phyloP scores from a whole-genome alignment of 2,113 vertebrate species.

The Axis porcinus region DNA sequence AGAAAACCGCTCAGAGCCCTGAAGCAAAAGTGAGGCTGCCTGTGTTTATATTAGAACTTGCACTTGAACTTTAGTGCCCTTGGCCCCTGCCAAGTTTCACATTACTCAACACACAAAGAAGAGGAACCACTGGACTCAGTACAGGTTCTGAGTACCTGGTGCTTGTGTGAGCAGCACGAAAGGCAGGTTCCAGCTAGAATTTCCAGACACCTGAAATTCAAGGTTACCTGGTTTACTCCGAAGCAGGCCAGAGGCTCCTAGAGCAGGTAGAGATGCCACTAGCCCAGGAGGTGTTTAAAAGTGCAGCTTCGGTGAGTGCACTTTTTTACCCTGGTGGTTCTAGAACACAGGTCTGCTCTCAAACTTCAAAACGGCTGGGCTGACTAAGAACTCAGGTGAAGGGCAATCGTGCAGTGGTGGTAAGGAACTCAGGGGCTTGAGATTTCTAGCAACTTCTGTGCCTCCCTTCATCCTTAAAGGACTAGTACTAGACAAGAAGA shows the following conservation, averaged over 20 bases:
- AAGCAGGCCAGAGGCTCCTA: background rate
- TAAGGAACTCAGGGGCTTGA: background rate
- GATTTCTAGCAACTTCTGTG: background rate
- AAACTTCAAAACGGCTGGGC: background rate
- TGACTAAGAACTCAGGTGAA: background rate
- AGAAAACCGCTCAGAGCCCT: background rate
- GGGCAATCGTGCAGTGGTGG: fast-evolving
- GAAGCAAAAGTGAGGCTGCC: background rate
- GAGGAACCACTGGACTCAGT: background rate
- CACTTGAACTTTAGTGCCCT: constrained; percentile 27
- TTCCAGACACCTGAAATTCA: constrained; percentile 22
- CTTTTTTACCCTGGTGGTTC: background rate
- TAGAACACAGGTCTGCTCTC: background rate
- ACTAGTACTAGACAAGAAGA: background rate
- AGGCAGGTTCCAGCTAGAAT: constrained; percentile 21
- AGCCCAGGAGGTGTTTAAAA: background rate
- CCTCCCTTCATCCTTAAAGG: background rate
- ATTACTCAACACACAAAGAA: constrained; percentile 28
- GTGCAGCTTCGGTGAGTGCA: background rate
- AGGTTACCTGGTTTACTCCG: background rate
- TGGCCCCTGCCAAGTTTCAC: constrained; percentile 16
- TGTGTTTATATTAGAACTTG: background rate
- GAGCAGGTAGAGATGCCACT: background rate
- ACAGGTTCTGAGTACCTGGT: background rate
- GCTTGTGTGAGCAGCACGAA: background rate